Evolutionary conservation across 2,113 vertebrate species (phyloP).

Genomic region (Siphamia tubifer): DNA sequence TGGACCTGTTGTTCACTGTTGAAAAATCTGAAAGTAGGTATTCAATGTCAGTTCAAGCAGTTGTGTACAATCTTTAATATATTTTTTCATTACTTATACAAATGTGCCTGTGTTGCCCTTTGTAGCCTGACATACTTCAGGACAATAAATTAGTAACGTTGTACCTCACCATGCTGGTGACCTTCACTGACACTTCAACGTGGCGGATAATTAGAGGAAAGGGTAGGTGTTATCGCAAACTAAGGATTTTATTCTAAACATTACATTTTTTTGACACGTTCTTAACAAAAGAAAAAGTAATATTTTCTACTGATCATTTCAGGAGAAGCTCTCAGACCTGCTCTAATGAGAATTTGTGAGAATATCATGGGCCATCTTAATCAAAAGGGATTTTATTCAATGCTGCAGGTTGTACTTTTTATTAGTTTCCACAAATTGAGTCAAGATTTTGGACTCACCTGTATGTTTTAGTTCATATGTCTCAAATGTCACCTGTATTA

Average conservation of each 20-base stretch:
- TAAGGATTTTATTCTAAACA: background rate
- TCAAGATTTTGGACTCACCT: accelerated
- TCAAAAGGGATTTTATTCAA: constrained; percentile 92
- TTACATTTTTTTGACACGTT: background rate
- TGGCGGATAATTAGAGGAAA: constrained; percentile 94
- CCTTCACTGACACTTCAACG: constrained; percentile 92
- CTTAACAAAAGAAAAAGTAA: constrained; percentile 6
- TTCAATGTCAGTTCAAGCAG: background rate
- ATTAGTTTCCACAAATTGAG: background rate
- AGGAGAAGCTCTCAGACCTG: constrained; percentile 91
- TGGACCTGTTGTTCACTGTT: constrained; percentile 93
- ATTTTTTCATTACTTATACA: background rate
- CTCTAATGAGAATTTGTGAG: constrained; percentile 94
- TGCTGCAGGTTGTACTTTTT: constrained; percentile 85
- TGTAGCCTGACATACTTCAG: constrained; percentile 94
- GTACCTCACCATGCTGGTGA: constrained; percentile 94
- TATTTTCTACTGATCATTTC: background rate
- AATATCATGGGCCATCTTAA: constrained; percentile 99
- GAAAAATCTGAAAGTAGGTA: constrained; percentile 88
- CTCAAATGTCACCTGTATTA: background rate
- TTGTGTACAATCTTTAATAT: background rate
- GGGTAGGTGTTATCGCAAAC: constrained; percentile 79
- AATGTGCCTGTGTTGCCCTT: constrained; percentile 13
- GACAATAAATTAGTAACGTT: constrained; percentile 91
- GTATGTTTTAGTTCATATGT: background rate